Evolutionary conservation across 2,113 vertebrate genomes (phyloP).

Genomic region (Neodon shergylaensis): DNA sequence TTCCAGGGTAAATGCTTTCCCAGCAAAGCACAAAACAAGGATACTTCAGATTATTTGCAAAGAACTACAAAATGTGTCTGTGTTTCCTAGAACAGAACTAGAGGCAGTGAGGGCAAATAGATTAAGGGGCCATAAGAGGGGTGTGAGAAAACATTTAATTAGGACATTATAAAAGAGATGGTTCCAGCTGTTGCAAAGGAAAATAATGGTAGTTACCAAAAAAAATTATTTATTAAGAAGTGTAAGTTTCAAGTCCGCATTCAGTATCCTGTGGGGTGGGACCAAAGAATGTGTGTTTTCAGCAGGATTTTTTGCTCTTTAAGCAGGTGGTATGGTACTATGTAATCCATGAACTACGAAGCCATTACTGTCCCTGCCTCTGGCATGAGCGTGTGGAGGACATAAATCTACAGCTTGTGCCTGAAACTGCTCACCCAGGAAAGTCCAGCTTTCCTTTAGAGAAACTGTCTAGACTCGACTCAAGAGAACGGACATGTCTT

Average conservation of each 20-base stretch:
- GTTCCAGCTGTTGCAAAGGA: neutral
- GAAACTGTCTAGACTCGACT: neutral
- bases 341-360: neutral
- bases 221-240: neutral
- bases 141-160: neutral
- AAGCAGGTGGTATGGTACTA: neutral
- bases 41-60: neutral
- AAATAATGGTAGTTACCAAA: neutral
- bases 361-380: neutral
- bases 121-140: neutral
- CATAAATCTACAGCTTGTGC: rapidly evolving
- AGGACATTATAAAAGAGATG: neutral
- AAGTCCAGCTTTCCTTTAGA: neutral
- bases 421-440: neutral
- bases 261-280: neutral
- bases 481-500: neutral
- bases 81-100: neutral
- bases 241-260: neutral
- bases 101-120: neutral
- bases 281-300: neutral
- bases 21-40: neutral
- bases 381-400: neutral
- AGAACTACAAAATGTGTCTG: neutral
- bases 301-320: neutral
- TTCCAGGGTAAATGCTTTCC: neutral